These are phyloP conservation scores for Phalacrocorax pelagicus DNA, from an alignment of 2,113 vertebrate genomes.

Conservation along the genomic window DNA sequence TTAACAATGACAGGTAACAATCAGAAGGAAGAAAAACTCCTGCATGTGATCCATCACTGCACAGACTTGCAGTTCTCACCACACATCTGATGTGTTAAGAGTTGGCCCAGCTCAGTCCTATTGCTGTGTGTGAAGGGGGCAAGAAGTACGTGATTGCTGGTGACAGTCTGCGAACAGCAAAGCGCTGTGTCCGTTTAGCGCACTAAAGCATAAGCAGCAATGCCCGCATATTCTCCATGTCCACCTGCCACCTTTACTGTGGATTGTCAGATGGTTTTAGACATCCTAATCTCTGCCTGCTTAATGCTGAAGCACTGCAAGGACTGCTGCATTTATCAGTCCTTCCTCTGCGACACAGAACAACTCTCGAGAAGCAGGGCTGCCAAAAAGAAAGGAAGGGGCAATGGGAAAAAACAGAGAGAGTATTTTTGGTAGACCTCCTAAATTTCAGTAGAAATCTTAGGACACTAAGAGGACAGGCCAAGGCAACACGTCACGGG, in stretches of 20 bases:
- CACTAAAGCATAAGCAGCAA: not conserved
- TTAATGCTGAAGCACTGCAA: not conserved
- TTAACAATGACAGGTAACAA: not conserved
- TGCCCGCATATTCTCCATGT: not conserved
- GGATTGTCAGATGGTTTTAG: not conserved
- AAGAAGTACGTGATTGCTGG: not conserved
- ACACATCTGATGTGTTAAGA: not conserved
- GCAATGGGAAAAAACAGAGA: not conserved
- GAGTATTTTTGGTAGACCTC: not conserved
- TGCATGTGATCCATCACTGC: accelerated
- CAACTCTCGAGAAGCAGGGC: not conserved
- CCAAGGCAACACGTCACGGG: not conserved
- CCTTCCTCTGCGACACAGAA: not conserved
- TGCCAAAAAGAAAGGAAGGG: not conserved
- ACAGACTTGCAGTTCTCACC: not conserved
- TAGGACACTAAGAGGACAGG: not conserved
- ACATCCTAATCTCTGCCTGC: not conserved
- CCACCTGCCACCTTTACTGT: not conserved
- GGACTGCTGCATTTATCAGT: not conserved
- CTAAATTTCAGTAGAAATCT: not conserved
- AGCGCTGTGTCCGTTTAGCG: accelerated
- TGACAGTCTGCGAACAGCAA: not conserved
- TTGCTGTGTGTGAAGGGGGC: not conserved
- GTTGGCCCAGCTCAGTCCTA: not conserved
- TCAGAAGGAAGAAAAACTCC: not conserved